phyloP scores from a whole-genome alignment of 2,797 vertebrate genomes.

The Characodon lateralis region DNA sequence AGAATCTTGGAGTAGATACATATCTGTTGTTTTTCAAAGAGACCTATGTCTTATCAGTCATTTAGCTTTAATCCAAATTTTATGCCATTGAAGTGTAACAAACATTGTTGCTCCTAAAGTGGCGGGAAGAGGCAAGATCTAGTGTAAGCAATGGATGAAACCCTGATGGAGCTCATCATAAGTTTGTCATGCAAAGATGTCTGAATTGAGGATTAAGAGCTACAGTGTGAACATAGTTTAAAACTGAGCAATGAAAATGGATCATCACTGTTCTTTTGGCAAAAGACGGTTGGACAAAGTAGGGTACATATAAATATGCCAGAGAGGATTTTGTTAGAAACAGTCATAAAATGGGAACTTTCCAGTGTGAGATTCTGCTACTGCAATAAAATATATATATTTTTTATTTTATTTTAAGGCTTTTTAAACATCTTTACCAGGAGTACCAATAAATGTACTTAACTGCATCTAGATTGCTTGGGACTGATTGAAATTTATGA shows the following conservation, averaged over 20 bases:
- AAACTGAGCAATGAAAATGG: not conserved
- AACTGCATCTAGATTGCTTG: not conserved
- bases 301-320: not conserved
- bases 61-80: not conserved
- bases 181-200: not conserved
- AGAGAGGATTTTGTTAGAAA: not conserved
- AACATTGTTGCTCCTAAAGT: not conserved
- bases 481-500: not conserved
- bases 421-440: not conserved
- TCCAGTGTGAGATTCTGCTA: no score
- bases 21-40: not conserved
- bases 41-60: not conserved
- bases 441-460: not conserved
- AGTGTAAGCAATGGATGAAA: not conserved
- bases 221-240: not conserved
- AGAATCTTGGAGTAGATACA: not conserved
- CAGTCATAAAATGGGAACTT: no score
- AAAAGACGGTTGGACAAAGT: not conserved
- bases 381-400: not conserved
- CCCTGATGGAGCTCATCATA: not conserved
- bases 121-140: not conserved
- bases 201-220: not conserved
- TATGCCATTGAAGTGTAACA: not conserved
- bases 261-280: not conserved
- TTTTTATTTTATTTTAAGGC: not conserved